Conservation (phyloP, 1,140 invertebrate species). For the Bombus turneri region DNA sequence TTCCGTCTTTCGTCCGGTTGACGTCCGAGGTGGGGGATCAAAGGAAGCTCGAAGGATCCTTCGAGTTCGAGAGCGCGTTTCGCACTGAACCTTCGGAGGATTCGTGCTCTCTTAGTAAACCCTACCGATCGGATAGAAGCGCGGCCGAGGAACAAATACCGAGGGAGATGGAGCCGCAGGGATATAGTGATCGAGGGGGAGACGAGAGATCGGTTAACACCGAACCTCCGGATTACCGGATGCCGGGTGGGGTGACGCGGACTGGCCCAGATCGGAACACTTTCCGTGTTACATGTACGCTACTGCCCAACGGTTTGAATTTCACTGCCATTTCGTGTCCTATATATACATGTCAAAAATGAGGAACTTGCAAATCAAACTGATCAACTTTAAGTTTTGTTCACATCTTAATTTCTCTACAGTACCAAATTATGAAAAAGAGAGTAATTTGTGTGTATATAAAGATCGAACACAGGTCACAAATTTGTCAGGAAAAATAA, state of each 20-base stretch:
- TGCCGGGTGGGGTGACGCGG: constrained; percentile 57
- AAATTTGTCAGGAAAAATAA: no score
- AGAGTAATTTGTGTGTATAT: no score
- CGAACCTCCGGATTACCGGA: constrained; percentile 56
- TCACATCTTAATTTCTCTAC: no score
- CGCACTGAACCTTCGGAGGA: constrained; percentile 77
- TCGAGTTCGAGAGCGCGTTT: constrained; percentile 77
- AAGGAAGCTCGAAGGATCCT: constrained; percentile 66
- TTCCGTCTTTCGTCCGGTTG: constrained; percentile 7
- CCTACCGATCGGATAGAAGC: constrained; percentile 72
- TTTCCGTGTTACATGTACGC: constrained; percentile 59
- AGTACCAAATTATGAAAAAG: no score
- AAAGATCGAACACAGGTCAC: no score
- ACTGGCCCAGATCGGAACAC: constrained; percentile 66
- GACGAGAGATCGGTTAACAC: constrained; percentile 37
- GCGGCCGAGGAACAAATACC: constrained; percentile 68
- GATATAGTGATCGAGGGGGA: neutral
- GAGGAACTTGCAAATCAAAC: no score
- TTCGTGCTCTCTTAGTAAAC: constrained; percentile 78
- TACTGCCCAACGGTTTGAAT: constrained; percentile 7
- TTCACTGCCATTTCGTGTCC: neutral
- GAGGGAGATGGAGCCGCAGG: constrained; percentile 55
- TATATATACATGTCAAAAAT: no score
- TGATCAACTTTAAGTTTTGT: no score
- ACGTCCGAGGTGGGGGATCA: constrained; percentile 35